Percentiles rank a stretch among this genome's conserved stretches.
Conservation (phyloP, 1,140 invertebrate species). For the Drosophila elegans region DNA sequence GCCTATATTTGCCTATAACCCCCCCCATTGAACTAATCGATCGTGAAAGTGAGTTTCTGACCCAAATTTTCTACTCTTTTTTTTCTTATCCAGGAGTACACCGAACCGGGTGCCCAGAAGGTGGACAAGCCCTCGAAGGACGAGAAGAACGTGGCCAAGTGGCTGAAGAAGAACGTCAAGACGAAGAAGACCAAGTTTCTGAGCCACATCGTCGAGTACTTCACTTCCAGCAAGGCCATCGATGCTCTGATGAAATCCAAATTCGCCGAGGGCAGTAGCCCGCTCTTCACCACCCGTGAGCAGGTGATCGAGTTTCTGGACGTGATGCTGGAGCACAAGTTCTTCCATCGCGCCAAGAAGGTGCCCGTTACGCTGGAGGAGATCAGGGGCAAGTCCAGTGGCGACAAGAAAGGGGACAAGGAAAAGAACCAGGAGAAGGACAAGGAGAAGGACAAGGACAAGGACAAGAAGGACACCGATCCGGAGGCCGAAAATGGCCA, state of each 20-base stretch:
- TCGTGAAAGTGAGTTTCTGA: constrained; percentile 22
- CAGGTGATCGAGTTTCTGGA: constrained; percentile 93
- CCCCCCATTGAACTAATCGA: constrained; percentile 4
- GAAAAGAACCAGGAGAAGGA: constrained; percentile 84
- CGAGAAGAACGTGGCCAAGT: constrained; percentile 96
- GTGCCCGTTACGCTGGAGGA: constrained; percentile 92
- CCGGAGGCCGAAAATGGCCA: constrained; percentile 48
- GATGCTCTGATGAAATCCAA: constrained; percentile 96
- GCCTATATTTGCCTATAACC: constrained; percentile 51
- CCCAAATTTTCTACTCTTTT: neutral
- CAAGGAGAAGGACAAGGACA: constrained; percentile 77
- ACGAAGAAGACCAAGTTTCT: constrained; percentile 98
- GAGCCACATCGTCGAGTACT: constrained; percentile 98
- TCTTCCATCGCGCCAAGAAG: constrained; percentile 97
- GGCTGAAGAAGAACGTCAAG: constrained; percentile 96
- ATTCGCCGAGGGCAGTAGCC: constrained; percentile 92
- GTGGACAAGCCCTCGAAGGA: constrained; percentile 94
- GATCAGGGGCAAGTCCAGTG: constrained; percentile 84
- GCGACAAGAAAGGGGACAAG: constrained; percentile 51
- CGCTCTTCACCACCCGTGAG: constrained; percentile 92
- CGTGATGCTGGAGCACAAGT: constrained; percentile 94
- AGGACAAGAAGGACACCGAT: constrained; percentile 55
- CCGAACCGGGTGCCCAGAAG: constrained; percentile 85
- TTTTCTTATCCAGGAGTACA: constrained; percentile 72
- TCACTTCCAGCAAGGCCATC: constrained; percentile 95